Base-by-base conservation (phyloP, 2,113 vertebrate species). In the Peromyscus polionotus region DNA sequence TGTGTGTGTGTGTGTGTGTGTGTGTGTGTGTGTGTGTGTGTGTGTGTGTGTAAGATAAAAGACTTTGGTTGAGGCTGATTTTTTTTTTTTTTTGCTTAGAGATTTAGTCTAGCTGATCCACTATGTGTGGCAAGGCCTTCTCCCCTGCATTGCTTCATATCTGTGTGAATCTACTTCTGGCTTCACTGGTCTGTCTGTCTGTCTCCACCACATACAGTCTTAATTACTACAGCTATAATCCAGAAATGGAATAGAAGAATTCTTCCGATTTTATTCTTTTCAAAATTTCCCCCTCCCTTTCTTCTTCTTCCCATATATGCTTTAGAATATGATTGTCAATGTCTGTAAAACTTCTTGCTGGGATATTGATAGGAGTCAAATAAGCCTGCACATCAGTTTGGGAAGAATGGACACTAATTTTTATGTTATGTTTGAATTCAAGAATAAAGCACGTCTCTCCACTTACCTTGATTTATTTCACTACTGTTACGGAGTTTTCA, bases 201-300 rank as follows among this genome's bases (percentile, higher is more conserved):
- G 12, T 79, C 42, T 83, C 57, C 12, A 6, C 9, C 45, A 51
- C 31, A 57, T 1, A 26, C 2, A 11, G 65, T 87, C 68, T 89
- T 83, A 45, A 76, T 61, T 67, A 61, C 31, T 84, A 39, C 42
- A 72, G 31, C 22, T n/a, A 70, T 68, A 39, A 84, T 61, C 19
- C 73, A 28, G 31, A 75, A 95, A 68, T 33, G 0, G 70, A 89
- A 93, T 22, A 75, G 26, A 57, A 10, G 31, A 3, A 39, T 48
- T 39, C 14, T 14, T 59, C 16, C 22, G 68, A 88, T 68, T 68
- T 95, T 88, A 33, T 89, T 84, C 45, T 95, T 73, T 75, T 88
- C 10, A n/a, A 77, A 67, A 76, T 68, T 80, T 91, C 6, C 24
- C 45, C 63, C 19, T 73, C n/a, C 19, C 17, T 9, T 19, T 73